phyloP scores from a whole-genome alignment of 2,113 vertebrate genomes.

The Taurulus bubalis region DNA sequence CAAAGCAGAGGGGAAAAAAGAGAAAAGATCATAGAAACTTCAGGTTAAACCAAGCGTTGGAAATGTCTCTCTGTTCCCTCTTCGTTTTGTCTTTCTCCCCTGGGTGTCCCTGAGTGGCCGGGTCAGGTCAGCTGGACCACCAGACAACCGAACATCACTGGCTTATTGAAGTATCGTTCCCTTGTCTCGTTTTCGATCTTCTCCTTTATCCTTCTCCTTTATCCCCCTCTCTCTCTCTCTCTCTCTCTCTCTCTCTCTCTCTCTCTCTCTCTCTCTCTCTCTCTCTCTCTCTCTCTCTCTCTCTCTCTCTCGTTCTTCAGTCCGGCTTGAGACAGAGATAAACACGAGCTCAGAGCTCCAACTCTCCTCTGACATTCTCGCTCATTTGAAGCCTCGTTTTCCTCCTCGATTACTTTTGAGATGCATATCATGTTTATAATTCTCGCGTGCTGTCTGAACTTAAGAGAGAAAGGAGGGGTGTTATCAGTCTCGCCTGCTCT shows the following conservation, averaged over 20 bases:
- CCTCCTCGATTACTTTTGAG: conserved; percentile 47
- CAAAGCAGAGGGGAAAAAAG: conserved; percentile 72
- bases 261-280: not conserved
- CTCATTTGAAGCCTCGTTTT: conserved; percentile 63
- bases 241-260: no score
- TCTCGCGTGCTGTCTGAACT: conserved; percentile 22
- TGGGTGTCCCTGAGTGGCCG: conserved; percentile 35
- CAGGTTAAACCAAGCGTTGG: conserved; percentile 83
- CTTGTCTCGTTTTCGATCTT: conserved; percentile 5
- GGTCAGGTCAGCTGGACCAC: conserved; percentile 47
- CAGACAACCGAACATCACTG: conserved; percentile 37
- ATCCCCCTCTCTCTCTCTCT: no score
- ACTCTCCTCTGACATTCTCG: conserved; percentile 65
- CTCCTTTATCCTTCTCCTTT: conserved; percentile 8
- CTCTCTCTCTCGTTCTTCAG: conserved; percentile 43
- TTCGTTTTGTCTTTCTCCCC: conserved; percentile 38
- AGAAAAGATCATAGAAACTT: conserved; percentile 80
- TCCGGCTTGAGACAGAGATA: conserved; percentile 63
- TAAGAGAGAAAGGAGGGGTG: not conserved
- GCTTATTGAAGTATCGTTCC: conserved; percentile 20
- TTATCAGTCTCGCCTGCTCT: conserved; percentile 57
- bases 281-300: not conserved
- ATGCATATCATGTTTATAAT: conserved; percentile 47
- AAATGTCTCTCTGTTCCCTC: conserved; percentile 70
- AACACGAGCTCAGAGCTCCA: conserved; percentile 46